Base-by-base conservation (phyloP, 2,113 vertebrate genomes). In the Nipponia nippon region DNA sequence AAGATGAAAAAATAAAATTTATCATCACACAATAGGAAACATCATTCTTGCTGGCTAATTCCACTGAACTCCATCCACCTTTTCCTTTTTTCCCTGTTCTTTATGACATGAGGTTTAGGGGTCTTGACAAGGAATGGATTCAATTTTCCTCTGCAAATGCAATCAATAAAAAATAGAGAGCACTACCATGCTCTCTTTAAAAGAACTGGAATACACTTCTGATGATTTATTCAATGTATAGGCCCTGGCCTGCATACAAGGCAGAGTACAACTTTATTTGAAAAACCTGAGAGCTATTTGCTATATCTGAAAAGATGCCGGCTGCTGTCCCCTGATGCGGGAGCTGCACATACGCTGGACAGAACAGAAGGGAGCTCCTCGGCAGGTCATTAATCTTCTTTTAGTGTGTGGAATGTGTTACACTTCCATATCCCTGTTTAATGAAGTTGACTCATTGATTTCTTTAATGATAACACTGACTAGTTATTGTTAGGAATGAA, bases 1-100 rank as follows among this genome's bases (percentile, higher is more conserved):
- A 96, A 90, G 90, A 94, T 95, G 90, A 91, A 95, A 97, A 98
- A 97, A 93, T 53, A 92, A 96, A 85, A 96, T 96, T 97, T 94
- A 87, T 96, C 95, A 82, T 52, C 75, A 58, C 53, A 97, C 92
- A 98, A 97, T 95, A 77, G 47, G 88, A 87, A 96, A 94, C 73
- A 94, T 71, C 63, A 90, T 87, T 87, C 53, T 94, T 96, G 84
- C 86, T 78, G 90, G 62, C 70, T 97, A 97, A 97, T 98, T 97
- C 77, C 90, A 89, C 23, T 73, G 80, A 97, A 94, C 62, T 92
- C 46, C 7, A 87, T 84, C 62, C 12, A 90, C 85, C 75, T 96
- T 87, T 81, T 83, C 22, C 29, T 78, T 95, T 84, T 91, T 83
- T 44, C 30, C 67, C 40, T 91, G 55, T 93, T 84, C 25, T 84